Conservation (phyloP, 2,888 invertebrate species). For the Adineta ricciae region DNA sequence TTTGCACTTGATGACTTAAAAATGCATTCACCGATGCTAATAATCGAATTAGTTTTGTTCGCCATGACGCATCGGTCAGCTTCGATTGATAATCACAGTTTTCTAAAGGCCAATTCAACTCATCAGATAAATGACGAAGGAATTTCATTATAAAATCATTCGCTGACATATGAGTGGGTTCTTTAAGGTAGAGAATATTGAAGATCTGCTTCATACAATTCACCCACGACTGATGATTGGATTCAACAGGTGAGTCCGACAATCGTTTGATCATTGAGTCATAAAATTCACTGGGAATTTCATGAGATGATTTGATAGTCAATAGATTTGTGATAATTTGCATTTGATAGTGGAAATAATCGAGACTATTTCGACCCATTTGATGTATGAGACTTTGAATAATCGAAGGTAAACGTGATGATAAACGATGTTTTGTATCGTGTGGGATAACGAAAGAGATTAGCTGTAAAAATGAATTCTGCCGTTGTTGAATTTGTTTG, state of each 20-base stretch:
- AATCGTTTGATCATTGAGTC: slow-evolving; percentile 1
- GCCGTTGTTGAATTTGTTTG: background rate
- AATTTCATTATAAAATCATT: background rate
- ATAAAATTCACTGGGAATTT: background rate
- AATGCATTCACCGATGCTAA: background rate
- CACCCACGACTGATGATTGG: background rate
- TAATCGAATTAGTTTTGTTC: background rate
- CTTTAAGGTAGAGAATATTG: background rate
- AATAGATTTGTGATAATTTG: background rate
- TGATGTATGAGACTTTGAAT: background rate
- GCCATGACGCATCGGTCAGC: background rate
- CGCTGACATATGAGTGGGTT: background rate
- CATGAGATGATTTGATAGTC: background rate
- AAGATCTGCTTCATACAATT: background rate
- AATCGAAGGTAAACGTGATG: background rate
- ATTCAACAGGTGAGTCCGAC: background rate
- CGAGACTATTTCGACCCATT: background rate
- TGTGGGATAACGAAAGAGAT: background rate
- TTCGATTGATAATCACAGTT: background rate
- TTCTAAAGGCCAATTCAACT: background rate
- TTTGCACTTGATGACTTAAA: background rate
- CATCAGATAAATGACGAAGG: background rate
- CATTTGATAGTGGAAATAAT: background rate
- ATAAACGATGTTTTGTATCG: background rate
- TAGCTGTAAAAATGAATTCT: background rate